phyloP scores from a whole-genome alignment of 2,888 invertebrate genomes.

The Ecdyonurus torrentis region DNA sequence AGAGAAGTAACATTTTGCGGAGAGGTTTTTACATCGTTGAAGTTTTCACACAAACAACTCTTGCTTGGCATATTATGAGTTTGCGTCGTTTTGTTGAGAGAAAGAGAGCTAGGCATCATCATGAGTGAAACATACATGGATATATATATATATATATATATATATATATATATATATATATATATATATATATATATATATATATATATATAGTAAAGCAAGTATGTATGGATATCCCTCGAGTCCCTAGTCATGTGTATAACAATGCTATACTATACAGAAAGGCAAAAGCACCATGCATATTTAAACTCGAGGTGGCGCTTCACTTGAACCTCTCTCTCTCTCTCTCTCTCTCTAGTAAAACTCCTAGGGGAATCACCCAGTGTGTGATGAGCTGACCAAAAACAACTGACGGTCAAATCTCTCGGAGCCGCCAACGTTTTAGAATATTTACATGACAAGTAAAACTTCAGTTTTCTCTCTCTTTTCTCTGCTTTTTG shows the following conservation, averaged over 20 bases:
- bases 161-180: too few relatives aligned
- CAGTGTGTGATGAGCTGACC: background rate
- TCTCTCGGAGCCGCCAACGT: conserved; percentile 1
- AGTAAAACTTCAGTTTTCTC: background rate
- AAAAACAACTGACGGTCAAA: background rate
- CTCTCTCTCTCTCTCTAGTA: too few relatives aligned
- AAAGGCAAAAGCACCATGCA: background rate
- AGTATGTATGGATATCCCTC: background rate
- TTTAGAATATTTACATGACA: background rate
- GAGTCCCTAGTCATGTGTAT: too few relatives aligned
- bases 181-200: too few relatives aligned
- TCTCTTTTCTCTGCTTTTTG: background rate
- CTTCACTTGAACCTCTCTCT: too few relatives aligned
- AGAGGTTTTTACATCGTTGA: too few relatives aligned
- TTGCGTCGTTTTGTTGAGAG: too few relatives aligned
- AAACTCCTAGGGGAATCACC: background rate
- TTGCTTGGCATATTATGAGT: background rate
- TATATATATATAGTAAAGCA: too few relatives aligned
- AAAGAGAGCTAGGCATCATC: too few relatives aligned
- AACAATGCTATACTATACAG: background rate
- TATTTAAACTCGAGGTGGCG: background rate
- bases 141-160: too few relatives aligned
- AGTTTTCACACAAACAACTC: background rate
- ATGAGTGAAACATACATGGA: too few relatives aligned
- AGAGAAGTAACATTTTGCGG: too few relatives aligned